phyloP scores from a whole-genome alignment of 2,888 invertebrate species.

The Drosophila paranaensis region DNA sequence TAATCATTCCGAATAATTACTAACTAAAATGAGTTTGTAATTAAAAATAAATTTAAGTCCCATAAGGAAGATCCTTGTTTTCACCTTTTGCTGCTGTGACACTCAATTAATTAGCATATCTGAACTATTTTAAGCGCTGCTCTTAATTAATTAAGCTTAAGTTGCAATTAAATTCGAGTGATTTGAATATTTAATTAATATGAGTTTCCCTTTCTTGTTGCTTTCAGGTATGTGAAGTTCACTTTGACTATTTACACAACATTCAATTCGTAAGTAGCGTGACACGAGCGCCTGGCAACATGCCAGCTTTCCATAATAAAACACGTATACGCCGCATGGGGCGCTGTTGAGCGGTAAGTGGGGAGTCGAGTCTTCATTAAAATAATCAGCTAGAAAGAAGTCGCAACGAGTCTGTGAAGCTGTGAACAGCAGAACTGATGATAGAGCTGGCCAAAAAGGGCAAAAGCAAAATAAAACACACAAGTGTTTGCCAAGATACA shows the following conservation, averaged over 20 bases:
- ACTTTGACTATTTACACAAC: constrained; percentile 22
- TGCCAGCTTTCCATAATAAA: constrained; percentile 24
- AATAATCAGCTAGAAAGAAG: constrained; percentile 63
- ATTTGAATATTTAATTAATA: constrained; percentile 37
- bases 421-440: constrained; percentile 41
- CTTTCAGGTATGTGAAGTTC: constrained; percentile 70
- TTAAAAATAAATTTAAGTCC: neutral
- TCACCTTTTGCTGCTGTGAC: neutral
- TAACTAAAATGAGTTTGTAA: neutral
- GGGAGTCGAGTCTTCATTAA: constrained; percentile 62
- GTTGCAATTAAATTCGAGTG: neutral
- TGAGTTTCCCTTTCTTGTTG: constrained; percentile 32
- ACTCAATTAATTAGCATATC: neutral
- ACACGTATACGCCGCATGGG: constrained; percentile 42
- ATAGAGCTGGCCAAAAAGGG: constrained; percentile 35
- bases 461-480: constrained; percentile 26
- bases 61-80: no score
- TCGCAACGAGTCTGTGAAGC: constrained; percentile 34
- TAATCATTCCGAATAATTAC: no score
- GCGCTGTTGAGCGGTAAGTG: neutral
- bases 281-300: constrained; percentile 36
- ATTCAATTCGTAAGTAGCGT: constrained; percentile 54
- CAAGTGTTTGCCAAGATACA: constrained; percentile 1
- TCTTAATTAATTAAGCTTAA: constrained; percentile 1
- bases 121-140: neutral